Evolutionary conservation across 2,113 vertebrate species (phyloP), one percentile per base, ranked within the genome.

Genomic region (Ivindomyrus marchei): DNA sequence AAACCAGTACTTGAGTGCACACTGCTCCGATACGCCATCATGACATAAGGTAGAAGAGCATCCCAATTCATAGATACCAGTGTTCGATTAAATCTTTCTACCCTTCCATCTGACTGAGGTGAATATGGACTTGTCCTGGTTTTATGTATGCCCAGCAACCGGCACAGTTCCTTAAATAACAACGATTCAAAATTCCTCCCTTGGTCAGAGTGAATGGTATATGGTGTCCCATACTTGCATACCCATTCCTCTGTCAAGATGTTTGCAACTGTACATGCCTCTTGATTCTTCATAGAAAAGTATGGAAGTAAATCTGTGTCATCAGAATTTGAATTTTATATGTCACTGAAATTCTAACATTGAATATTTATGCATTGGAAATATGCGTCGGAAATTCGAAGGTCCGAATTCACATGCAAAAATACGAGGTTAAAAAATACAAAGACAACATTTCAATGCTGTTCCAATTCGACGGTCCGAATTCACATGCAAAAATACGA

Each of bases 11-110:
- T 90, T 7, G 56, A 11, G 8, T 91, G 86, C 1, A 86, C 56
- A 85, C 87, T 90, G 53, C 77, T 90, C 3, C 52, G 15, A 53
- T 90, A 90, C 4, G 53, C 89, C 89, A 88, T 84, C 74, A 88
- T 70, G 10, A 90, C 70, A 70, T 89, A 74, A 10, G 77, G 77
- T n/a, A 90, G 39, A 3, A 62, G 24, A 8, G 27, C 19, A 83
- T 91, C 90, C 86, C 86, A 91, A 21, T 85, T 88, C 4, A 88
- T 88, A 1, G 89, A 47, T 10, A n/a, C 9, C 52, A 88, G n/a
- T 31, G 66, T 91, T 1, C 27, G 3, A 39, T 90, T 90, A 87
- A 89, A 91, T 3, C 74, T 13, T 27, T 84, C 70, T 11, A 90
- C 19, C 21, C 87, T 46, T 21, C 91, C 87, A 90, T 89, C 89